These are phyloP conservation scores for Megastigmus dorsalis DNA, from an alignment of 2,888 invertebrate species.

Conservation along the genomic window DNA sequence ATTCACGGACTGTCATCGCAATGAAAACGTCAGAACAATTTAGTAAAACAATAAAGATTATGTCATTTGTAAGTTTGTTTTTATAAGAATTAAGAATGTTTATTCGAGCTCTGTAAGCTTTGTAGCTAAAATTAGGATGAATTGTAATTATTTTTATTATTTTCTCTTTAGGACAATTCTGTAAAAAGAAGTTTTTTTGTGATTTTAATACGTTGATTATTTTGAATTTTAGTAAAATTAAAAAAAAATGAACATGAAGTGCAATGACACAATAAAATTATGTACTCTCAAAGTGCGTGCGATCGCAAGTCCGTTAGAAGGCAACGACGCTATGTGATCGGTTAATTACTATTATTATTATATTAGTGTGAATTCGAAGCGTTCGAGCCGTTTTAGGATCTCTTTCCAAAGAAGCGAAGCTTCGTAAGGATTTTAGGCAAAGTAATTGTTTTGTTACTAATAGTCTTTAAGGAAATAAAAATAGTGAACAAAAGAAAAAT, in stretches of 20 bases:
- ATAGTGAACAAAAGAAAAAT: constrained; percentile 39
- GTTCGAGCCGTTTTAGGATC: constrained; percentile 51
- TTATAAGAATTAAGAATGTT: background rate
- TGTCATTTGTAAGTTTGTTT: constrained; percentile 29
- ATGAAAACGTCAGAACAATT: constrained; percentile 8
- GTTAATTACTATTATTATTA: constrained; percentile 41
- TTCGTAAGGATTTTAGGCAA: constrained; percentile 53
- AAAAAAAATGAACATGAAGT: constrained; percentile 36
- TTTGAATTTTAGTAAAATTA: constrained; percentile 32
- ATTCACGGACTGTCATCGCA: constrained; percentile 15
- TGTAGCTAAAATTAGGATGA: constrained; percentile 9
- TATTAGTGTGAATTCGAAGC: constrained; percentile 42
- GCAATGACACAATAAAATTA: constrained; percentile 51
- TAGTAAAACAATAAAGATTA: background rate
- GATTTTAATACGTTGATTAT: constrained; percentile 19
- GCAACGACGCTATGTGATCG: constrained; percentile 53
- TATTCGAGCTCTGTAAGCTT: constrained; percentile 16
- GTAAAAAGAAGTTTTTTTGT: constrained; percentile 15
- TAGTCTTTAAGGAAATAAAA: constrained; percentile 37
- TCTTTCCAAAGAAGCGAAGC: constrained; percentile 56
- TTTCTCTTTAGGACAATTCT: constrained; percentile 23
- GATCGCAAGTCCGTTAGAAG: constrained; percentile 46
- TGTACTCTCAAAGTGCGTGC: constrained; percentile 47
- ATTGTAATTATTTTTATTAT: constrained; percentile 19
- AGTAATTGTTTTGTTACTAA: constrained; percentile 51